Percentiles rank a stretch among this genome's conserved stretches.
phyloP scores from a whole-genome alignment of 2,113 vertebrate species.

The Cichladusa arquata region DNA sequence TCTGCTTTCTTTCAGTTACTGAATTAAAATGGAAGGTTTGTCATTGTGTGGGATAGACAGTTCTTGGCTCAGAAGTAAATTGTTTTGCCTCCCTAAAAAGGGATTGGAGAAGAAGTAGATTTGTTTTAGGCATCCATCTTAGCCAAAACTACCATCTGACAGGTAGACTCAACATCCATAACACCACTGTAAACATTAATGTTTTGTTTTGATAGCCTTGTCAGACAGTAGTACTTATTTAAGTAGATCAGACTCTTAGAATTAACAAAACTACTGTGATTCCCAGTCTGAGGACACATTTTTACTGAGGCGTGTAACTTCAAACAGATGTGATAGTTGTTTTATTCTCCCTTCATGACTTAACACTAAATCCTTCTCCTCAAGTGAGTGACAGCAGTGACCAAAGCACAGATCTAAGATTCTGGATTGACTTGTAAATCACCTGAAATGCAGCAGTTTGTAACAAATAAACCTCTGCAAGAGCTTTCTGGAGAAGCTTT shows the following conservation, averaged over 20 bases:
- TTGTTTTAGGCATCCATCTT: not conserved
- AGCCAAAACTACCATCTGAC: constrained; percentile 3
- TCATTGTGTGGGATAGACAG: not conserved
- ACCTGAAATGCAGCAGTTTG: not conserved
- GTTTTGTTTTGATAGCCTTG: constrained; percentile 7
- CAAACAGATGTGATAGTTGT: not conserved
- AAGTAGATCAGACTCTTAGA: not conserved
- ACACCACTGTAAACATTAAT: constrained; percentile 1
- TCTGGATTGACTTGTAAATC: not conserved
- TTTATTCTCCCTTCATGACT: not conserved
- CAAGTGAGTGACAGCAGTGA: not conserved
- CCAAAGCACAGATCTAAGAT: not conserved
- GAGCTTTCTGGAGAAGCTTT: not conserved
- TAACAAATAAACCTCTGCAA: not conserved
- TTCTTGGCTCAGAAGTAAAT: not conserved
- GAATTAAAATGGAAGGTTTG: not conserved
- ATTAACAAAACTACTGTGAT: constrained; percentile 11
- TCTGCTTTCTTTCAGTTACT: not conserved
- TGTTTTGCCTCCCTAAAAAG: not conserved
- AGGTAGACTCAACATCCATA: constrained; percentile 27
- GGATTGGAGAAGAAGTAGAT: not conserved
- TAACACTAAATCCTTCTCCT: not conserved
- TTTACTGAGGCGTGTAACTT: not conserved
- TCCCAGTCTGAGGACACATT: not conserved
- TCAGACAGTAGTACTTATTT: not conserved